These are phyloP conservation scores for Poecilia picta DNA, from an alignment of 2,797 vertebrate genomes.

Conservation along the genomic window DNA sequence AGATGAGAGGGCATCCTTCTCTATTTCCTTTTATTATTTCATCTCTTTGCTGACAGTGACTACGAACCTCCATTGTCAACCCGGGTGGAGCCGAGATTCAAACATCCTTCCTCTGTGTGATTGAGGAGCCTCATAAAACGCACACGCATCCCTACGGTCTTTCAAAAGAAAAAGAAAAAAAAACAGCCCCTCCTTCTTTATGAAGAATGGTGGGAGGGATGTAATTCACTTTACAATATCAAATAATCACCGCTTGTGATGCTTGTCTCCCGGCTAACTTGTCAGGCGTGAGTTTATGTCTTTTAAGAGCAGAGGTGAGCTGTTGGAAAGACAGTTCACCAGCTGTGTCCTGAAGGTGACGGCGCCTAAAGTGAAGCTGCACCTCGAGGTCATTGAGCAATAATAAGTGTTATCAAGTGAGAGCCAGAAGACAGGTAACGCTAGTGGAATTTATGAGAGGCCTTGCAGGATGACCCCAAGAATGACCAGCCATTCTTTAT, in stretches of 20 bases:
- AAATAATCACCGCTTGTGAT: slow-evolving; percentile 66
- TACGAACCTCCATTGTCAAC: slow-evolving; percentile 55
- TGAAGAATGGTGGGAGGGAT: slow-evolving; percentile 43
- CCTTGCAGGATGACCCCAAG: slow-evolving; percentile 73
- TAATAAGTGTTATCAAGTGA: slow-evolving; percentile 78
- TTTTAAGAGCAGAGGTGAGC: slow-evolving; percentile 66
- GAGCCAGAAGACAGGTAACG: slow-evolving; percentile 70
- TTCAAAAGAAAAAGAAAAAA: not conserved
- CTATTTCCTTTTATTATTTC: slow-evolving; percentile 54
- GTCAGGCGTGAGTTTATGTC: slow-evolving; percentile 63
- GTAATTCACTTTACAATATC: slow-evolving; percentile 77
- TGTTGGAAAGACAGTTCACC: slow-evolving; percentile 35
- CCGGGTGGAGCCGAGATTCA: slow-evolving; percentile 51
- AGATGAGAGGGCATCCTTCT: slow-evolving; percentile 12
- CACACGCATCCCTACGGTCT: slow-evolving; percentile 58
- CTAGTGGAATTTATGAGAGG: slow-evolving; percentile 72
- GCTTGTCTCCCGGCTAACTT: slow-evolving; percentile 71
- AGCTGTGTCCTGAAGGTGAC: slow-evolving; percentile 53
- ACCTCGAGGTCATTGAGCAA: slow-evolving; percentile 72
- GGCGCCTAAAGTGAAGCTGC: slow-evolving; percentile 64
- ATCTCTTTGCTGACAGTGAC: slow-evolving; percentile 53
- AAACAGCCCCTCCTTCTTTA: slow-evolving; percentile 27
- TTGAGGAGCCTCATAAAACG: slow-evolving; percentile 74
- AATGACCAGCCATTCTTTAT: slow-evolving; percentile 64
- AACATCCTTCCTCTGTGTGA: slow-evolving; percentile 57